These are phyloP conservation scores for Thalassarche chlororhynchos DNA, from an alignment of 2,113 vertebrate genomes.

Conservation along the genomic window DNA sequence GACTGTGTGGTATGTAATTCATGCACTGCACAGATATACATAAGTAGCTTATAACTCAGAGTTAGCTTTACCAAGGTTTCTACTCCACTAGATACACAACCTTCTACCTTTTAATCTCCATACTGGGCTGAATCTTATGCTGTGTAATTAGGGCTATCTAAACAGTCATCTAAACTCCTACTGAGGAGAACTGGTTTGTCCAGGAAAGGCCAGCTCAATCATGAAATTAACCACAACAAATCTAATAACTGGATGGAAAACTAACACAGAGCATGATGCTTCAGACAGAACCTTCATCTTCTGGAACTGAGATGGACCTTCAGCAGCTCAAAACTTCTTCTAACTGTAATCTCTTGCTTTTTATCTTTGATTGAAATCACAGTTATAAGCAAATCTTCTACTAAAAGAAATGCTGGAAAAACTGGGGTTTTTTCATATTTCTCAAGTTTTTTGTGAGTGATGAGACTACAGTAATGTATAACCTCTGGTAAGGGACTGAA, in stretches of 20 bases:
- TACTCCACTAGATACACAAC: background rate
- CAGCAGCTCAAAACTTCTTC: background rate
- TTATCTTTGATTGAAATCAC: background rate
- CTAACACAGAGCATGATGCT: background rate
- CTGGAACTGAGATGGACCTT: background rate
- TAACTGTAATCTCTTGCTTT: background rate
- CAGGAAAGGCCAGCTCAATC: slow-evolving; percentile 20
- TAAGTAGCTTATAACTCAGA: background rate
- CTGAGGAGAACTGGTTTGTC: slow-evolving; percentile 51
- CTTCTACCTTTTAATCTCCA: slow-evolving; percentile 4
- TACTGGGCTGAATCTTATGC: background rate
- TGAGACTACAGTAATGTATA: background rate
- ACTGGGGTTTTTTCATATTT: background rate
- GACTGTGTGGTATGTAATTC: background rate
- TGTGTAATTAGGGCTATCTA: slow-evolving; percentile 40
- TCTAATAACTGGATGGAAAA: background rate
- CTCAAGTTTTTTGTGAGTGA: background rate
- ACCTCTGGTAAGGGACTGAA: background rate
- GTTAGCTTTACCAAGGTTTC: background rate
- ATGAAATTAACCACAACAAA: slow-evolving; percentile 15
- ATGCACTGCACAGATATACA: background rate
- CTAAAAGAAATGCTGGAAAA: background rate
- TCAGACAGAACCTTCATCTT: background rate
- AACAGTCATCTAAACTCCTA: slow-evolving; percentile 49
- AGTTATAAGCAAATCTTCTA: background rate